Evolutionary conservation across 2,888 invertebrate genomes (phyloP).

Genomic region (Athrips mouffetella): DNA sequence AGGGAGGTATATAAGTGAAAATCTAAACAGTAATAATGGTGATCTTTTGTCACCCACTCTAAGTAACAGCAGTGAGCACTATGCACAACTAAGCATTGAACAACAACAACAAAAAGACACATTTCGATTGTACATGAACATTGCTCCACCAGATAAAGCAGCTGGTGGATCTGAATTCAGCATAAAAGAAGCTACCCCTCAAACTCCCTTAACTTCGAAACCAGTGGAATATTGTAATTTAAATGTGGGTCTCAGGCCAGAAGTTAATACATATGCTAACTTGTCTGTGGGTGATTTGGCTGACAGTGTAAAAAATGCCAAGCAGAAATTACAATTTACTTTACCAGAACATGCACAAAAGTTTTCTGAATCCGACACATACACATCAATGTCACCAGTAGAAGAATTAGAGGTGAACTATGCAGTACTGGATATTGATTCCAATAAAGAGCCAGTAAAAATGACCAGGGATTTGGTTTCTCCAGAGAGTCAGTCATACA

Average conservation of each 20-base stretch:
- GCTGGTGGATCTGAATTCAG: slow-evolving; percentile 32
- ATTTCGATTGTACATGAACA: slow-evolving; percentile 66
- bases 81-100: slow-evolving; percentile 64
- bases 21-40: slow-evolving; percentile 30
- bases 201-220: slow-evolving; percentile 60
- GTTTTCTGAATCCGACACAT: slow-evolving; percentile 66
- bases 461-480: slow-evolving; percentile 43
- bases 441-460: slow-evolving; percentile 60
- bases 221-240: slow-evolving; percentile 65
- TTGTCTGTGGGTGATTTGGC: slow-evolving; percentile 56
- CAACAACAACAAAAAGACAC: slow-evolving; percentile 60
- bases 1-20: slow-evolving; percentile 54
- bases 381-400: slow-evolving; percentile 61
- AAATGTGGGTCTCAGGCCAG: slow-evolving; percentile 45
- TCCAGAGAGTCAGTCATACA: slow-evolving; percentile 52
- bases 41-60: slow-evolving; percentile 60
- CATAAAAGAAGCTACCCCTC: slow-evolving; percentile 47
- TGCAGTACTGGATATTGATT: slow-evolving; percentile 87
- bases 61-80: slow-evolving; percentile 69
- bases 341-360: slow-evolving; percentile 50
- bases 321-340: slow-evolving; percentile 39
- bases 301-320: slow-evolving; percentile 48
- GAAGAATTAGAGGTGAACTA: slow-evolving; percentile 82
- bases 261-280: slow-evolving; percentile 65
- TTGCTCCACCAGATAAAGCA: slow-evolving; percentile 48